A percentile compares a stretch with the other conserved stretches of the same genome.
These are phyloP conservation scores for Porites rus DNA, from an alignment of 92 coral and sea anemone species.

Conservation along the genomic window DNA sequence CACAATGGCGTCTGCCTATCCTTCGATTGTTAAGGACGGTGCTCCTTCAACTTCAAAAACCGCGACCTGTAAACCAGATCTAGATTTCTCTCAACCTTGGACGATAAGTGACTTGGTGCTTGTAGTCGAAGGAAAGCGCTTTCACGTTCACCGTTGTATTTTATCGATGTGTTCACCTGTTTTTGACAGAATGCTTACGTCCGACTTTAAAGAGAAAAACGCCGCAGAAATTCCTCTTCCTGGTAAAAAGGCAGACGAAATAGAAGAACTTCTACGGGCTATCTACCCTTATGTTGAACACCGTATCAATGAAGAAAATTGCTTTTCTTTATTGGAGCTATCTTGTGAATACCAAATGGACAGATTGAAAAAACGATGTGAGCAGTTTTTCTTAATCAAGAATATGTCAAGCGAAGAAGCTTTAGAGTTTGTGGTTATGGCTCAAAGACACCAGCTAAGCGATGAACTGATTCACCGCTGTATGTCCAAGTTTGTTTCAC, in stretches of 20 bases:
- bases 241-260: constrained; percentile 54
- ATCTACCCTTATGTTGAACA: constrained; percentile 54
- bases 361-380: constrained; percentile 41
- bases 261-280: constrained; percentile 52
- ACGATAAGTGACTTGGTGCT: constrained; percentile 56
- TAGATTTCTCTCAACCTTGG: constrained; percentile 57
- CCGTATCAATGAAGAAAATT: constrained; percentile 25
- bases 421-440: constrained; percentile 46
- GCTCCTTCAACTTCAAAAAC: constrained; percentile 2
- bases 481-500: constrained; percentile 43
- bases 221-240: constrained; percentile 53
- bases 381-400: constrained; percentile 33
- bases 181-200: constrained; percentile 52
- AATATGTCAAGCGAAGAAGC: constrained; percentile 46
- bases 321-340: constrained; percentile 41
- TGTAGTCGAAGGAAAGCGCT: constrained; percentile 46
- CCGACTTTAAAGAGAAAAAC: constrained; percentile 53
- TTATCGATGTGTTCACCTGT: constrained; percentile 67
- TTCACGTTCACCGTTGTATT: constrained; percentile 52
- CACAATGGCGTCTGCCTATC: constrained; percentile 25
- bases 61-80: constrained; percentile 41
- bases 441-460: constrained; percentile 43
- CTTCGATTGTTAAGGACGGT: not conserved
- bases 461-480: constrained; percentile 43
- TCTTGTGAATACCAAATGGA: constrained; percentile 56